Evolutionary conservation across 1,140 invertebrate genomes (phyloP).

Genomic region (roundworm (Caenorhabditis elegans)): WBcel235 BX284605.5:12465501-12466000

Average conservation of each 20-base stretch:
- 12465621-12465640: constrained; percentile 1
- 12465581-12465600: neutral
- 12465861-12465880: neutral
- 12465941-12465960: too few species aligned
- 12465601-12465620: neutral
- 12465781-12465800: neutral
- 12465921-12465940: neutral
- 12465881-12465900: constrained; percentile 11
- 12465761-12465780: neutral
- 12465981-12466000: neutral
- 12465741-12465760: constrained; percentile 24
- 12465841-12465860: constrained; percentile 19
- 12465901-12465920: neutral
- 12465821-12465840: neutral
- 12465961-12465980: neutral
- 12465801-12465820: neutral
- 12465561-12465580: neutral
- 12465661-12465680: neutral
- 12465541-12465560: constrained; percentile 20
- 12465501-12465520: neutral
- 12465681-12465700: neutral
- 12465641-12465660: constrained; percentile 16
- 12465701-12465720: constrained; percentile 3
- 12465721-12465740: constrained; percentile 16
- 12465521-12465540: neutral